Conservation (phyloP, 2,888 invertebrate species). For the Patella pellucida region DNA sequence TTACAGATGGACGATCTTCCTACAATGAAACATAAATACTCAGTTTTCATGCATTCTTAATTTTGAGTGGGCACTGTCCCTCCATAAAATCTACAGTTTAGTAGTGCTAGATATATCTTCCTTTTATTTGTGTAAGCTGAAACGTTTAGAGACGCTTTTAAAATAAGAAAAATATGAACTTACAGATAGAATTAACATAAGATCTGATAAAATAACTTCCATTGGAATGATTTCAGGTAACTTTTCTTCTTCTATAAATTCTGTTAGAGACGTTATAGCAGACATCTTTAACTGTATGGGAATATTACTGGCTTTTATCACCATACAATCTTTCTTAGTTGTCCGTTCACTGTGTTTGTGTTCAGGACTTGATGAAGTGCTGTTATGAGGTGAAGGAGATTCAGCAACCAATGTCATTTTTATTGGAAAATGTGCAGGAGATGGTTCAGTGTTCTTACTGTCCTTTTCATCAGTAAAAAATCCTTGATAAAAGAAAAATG, state of each 20-base stretch:
- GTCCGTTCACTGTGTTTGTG: slow-evolving; percentile 22
- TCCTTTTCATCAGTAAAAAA: too few species aligned
- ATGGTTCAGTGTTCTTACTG: too few species aligned
- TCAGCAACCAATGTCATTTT: background rate
- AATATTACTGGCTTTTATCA: slow-evolving; percentile 43
- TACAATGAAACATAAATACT: slow-evolving; percentile 72
- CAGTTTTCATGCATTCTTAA: too few species aligned
- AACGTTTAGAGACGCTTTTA: too few species aligned
- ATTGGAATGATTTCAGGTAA: slow-evolving; percentile 85
- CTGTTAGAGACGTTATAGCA: slow-evolving; percentile 84
- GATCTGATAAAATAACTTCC: slow-evolving; percentile 62
- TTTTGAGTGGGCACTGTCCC: too few species aligned
- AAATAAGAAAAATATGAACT: background rate
- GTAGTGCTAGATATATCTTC: too few species aligned
- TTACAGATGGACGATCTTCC: slow-evolving; percentile 86
- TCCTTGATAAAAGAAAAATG: too few species aligned
- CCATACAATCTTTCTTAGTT: slow-evolving; percentile 47
- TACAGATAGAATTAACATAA: slow-evolving; percentile 54
- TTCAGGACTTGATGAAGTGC: slow-evolving; percentile 27
- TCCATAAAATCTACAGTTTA: too few species aligned
- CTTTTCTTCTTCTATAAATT: slow-evolving; percentile 90
- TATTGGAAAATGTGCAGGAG: background rate
- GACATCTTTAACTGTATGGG: slow-evolving; percentile 73
- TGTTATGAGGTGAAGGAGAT: background rate
- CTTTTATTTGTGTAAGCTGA: too few species aligned